Evolutionary conservation across 2,888 invertebrate genomes (phyloP).

Genomic region (Oscheius sp.): DNA sequence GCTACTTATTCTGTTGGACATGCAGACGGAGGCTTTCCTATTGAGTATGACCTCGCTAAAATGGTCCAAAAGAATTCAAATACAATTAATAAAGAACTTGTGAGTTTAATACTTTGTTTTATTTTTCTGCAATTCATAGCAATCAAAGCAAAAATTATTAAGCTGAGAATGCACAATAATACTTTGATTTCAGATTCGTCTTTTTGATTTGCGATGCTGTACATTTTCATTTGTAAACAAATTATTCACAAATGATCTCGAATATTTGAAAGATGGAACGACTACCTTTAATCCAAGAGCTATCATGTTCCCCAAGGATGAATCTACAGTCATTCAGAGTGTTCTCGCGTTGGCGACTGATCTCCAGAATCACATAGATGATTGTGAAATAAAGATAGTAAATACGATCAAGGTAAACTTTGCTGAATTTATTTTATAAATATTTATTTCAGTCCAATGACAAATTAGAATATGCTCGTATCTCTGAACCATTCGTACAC

Average conservation of each 20-base stretch:
- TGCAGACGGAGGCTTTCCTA: slow-evolving; percentile 36
- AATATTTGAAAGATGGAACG: slow-evolving; percentile 32
- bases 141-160: no score
- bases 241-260: slow-evolving; percentile 38
- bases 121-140: no score
- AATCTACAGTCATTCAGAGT: slow-evolving; percentile 39
- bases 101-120: slow-evolving; percentile 30
- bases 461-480: slow-evolving; percentile 39
- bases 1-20: slow-evolving; percentile 21
- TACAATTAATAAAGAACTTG: slow-evolving; percentile 36
- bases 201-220: slow-evolving; percentile 44
- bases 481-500: slow-evolving; percentile 28
- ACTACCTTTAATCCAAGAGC: slow-evolving; percentile 31
- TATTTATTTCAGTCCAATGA: slow-evolving; percentile 38
- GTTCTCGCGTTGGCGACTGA: slow-evolving; percentile 39
- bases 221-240: slow-evolving; percentile 41
- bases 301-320: slow-evolving; percentile 13
- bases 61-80: slow-evolving; percentile 40
- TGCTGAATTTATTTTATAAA: not conserved
- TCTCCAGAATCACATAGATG: slow-evolving; percentile 38
- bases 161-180: not conserved
- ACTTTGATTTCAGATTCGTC: slow-evolving; percentile 1
- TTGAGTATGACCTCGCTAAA: slow-evolving; percentile 39
- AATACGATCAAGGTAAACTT: slow-evolving; percentile 42
- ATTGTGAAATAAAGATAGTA: slow-evolving; percentile 36